These are phyloP conservation scores for Donacobius atricapilla DNA, from an alignment of 2,113 vertebrate genomes.

Conservation along the genomic window DNA sequence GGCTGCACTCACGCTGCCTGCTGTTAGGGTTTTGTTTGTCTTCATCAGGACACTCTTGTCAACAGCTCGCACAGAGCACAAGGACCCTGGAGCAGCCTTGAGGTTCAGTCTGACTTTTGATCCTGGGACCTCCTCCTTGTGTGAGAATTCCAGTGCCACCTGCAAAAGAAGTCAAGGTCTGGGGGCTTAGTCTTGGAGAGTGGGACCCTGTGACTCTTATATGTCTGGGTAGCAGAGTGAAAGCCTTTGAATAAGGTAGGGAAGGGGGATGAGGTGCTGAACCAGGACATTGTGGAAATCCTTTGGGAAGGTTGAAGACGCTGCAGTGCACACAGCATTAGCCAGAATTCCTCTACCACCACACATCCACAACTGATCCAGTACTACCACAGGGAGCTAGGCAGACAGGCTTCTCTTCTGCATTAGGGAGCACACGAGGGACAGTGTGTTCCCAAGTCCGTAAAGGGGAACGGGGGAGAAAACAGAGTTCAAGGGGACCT, in stretches of 20 bases:
- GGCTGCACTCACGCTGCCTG: neutral
- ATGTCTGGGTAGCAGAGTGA: neutral
- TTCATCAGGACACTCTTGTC: conserved; percentile 49
- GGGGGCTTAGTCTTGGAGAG: neutral
- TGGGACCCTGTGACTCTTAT: neutral
- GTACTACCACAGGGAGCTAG: neutral
- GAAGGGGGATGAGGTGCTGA: neutral
- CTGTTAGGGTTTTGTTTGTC: neutral
- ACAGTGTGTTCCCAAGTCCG: neutral
- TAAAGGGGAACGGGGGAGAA: neutral
- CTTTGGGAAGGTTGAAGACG: neutral
- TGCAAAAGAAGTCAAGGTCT: neutral
- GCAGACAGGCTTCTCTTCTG: neutral
- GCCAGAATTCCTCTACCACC: neutral
- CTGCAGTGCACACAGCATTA: neutral
- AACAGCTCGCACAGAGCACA: conserved; percentile 58
- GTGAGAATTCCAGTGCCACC: conserved; percentile 55
- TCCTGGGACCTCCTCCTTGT: conserved; percentile 21
- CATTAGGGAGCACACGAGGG: neutral
- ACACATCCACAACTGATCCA: neutral
- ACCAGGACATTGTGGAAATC: neutral
- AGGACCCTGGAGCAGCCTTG: conserved; percentile 45
- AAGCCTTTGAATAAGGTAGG: neutral
- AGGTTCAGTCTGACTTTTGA: conserved; percentile 25
- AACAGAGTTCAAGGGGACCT: neutral